phyloP scores from a whole-genome alignment of 2,888 invertebrate species.

The Cistogaster globosa region DNA sequence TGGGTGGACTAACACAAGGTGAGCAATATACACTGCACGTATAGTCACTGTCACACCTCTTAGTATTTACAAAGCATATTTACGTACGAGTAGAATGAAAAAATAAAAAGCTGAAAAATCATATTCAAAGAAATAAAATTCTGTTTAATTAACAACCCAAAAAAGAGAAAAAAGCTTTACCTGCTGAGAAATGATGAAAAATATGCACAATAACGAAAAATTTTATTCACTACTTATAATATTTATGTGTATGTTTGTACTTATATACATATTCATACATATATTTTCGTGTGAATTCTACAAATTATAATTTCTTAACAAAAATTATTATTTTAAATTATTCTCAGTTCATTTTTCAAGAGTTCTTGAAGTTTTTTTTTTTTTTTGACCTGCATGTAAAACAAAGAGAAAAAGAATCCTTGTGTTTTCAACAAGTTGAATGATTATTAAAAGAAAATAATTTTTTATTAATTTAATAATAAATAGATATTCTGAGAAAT shows the following conservation, averaged over 20 bases:
- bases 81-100: too few species aligned
- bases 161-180: too few species aligned
- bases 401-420: neutral
- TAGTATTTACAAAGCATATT: neutral
- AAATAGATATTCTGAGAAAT: too few species aligned
- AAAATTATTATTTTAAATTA: constrained; percentile 13
- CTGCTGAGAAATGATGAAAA: too few species aligned
- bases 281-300: neutral
- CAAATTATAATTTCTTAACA: neutral
- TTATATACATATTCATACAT: too few species aligned
- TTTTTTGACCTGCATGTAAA: neutral
- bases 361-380: neutral
- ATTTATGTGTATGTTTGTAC: neutral
- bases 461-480: too few species aligned
- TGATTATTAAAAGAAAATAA: too few species aligned
- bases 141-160: too few species aligned
- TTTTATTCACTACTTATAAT: too few species aligned
- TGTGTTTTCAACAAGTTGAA: neutral
- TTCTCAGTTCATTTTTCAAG: constrained; percentile 3
- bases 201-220: too few species aligned
- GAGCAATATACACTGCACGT: constrained; percentile 32
- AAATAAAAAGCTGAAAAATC: too few species aligned
- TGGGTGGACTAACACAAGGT: constrained; percentile 66
- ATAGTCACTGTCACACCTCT: constrained; percentile 28
- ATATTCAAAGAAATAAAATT: too few species aligned